Conservation (phyloP, 1,140 invertebrate species). For the Pseudomyrmex pallidus region DNA sequence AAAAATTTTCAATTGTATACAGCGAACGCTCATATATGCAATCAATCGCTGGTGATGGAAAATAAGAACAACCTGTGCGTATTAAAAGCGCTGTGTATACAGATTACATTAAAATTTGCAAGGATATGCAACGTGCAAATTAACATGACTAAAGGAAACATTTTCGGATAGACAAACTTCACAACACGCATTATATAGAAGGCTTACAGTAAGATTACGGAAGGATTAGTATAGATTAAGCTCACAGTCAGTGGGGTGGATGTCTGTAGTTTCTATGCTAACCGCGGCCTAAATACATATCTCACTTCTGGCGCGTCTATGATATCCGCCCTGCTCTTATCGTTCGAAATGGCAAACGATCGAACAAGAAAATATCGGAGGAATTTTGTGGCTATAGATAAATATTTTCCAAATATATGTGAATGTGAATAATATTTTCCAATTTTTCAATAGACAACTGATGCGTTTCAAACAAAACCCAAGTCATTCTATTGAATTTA, state of each 20-base stretch:
- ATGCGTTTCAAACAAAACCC: neutral
- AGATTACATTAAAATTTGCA: conserved; percentile 50
- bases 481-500: conserved; percentile 7
- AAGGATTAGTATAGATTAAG: conserved; percentile 81
- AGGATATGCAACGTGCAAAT: neutral
- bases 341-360: conserved; percentile 20
- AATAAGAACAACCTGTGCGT: neutral
- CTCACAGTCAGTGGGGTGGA: conserved; percentile 73
- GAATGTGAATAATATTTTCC: too few relatives aligned
- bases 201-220: conserved; percentile 72
- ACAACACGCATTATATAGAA: conserved; percentile 54
- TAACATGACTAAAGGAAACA: conserved; percentile 66
- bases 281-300: conserved; percentile 79
- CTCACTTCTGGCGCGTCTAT: conserved; percentile 60
- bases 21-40: too few relatives aligned
- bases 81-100: neutral
- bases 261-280: conserved; percentile 79
- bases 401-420: conserved; percentile 30
- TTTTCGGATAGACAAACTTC: conserved; percentile 64
- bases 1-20: conserved; percentile 2
- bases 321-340: conserved; percentile 26
- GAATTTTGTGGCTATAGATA: neutral
- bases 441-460: neutral
- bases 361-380: conserved; percentile 15
- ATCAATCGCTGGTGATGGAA: neutral